Conservation (phyloP, 2,797 vertebrate genomes). For the Holocentrus rufus region DNA sequence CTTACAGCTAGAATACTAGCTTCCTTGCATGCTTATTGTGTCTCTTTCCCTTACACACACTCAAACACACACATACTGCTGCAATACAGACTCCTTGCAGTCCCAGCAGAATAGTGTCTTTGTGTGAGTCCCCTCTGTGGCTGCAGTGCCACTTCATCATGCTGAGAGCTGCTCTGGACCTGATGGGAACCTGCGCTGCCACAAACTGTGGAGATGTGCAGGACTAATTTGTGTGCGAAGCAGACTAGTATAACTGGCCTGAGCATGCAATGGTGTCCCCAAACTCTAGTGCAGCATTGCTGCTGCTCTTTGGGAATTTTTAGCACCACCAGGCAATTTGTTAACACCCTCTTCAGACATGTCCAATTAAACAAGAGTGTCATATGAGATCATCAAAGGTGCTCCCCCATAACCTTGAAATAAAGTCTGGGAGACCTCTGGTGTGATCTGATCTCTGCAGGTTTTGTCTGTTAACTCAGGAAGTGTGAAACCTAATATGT, state of each 20-base stretch:
- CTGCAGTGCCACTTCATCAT: constrained; percentile 63
- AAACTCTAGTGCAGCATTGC: background rate
- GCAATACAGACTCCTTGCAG: constrained; percentile 33
- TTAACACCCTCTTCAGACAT: constrained; percentile 25
- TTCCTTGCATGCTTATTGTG: constrained; percentile 24
- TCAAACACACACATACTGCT: constrained; percentile 8
- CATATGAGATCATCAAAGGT: background rate
- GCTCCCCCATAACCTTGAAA: background rate
- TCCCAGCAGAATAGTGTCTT: constrained; percentile 67
- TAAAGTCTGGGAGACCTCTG: background rate
- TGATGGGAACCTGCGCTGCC: constrained; percentile 48
- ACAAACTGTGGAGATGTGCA: constrained; percentile 47
- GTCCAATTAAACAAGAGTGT: background rate
- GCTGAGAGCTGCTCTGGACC: constrained; percentile 58
- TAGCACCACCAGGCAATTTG: constrained; percentile 1
- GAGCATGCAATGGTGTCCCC: constrained; percentile 1
- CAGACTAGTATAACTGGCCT: constrained; percentile 58
- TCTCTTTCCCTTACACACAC: constrained; percentile 19
- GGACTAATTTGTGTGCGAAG: constrained; percentile 62
- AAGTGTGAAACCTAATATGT: constrained; percentile 1
- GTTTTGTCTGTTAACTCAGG: background rate
- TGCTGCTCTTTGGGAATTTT: constrained; percentile 4
- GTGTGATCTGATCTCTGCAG: background rate
- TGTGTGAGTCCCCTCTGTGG: constrained; percentile 48
- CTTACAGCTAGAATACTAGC: background rate